Conservation (phyloP, 2,797 vertebrate species). For the Pogonophryne albipinna region DNA sequence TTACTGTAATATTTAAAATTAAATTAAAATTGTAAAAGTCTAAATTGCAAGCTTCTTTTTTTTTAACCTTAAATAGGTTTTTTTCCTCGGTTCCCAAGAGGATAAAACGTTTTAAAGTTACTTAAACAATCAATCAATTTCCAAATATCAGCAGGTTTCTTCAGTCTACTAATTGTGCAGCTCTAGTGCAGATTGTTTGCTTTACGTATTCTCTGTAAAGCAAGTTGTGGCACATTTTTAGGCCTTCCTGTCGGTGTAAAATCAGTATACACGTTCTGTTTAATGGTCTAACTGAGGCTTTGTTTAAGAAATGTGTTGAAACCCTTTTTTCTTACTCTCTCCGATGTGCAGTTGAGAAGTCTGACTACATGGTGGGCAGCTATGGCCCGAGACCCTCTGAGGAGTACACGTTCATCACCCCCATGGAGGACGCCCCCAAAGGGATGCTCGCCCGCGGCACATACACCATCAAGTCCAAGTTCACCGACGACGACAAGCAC, state of each 20-base stretch:
- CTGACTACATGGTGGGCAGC: conserved; percentile 97
- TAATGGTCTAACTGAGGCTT: background rate
- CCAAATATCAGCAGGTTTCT: too few relatives aligned
- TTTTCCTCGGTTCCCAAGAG: too few relatives aligned
- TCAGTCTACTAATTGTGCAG: too few relatives aligned
- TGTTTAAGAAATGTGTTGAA: background rate
- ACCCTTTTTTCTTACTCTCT: background rate
- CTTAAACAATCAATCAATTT: too few relatives aligned
- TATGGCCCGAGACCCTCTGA: conserved; percentile 89
- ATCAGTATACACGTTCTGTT: background rate
- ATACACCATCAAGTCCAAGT: conserved; percentile 95
- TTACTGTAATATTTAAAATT: too few relatives aligned
- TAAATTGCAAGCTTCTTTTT: too few relatives aligned
- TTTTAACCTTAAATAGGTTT: too few relatives aligned
- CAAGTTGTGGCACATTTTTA: too few relatives aligned
- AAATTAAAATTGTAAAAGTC: too few relatives aligned
- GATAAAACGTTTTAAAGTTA: too few relatives aligned
- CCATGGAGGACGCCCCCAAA: conserved; percentile 93
- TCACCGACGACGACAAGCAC: conserved; percentile 96
- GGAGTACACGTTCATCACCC: conserved; percentile 94
- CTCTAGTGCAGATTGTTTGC: background rate
- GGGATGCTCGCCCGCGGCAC: conserved; percentile 93
- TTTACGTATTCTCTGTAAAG: background rate
- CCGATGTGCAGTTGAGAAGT: conserved; percentile 81
- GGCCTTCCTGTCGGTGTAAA: background rate